These are phyloP conservation scores for Phortica okadai DNA, from an alignment of 2,888 invertebrate species.

Conservation along the genomic window DNA sequence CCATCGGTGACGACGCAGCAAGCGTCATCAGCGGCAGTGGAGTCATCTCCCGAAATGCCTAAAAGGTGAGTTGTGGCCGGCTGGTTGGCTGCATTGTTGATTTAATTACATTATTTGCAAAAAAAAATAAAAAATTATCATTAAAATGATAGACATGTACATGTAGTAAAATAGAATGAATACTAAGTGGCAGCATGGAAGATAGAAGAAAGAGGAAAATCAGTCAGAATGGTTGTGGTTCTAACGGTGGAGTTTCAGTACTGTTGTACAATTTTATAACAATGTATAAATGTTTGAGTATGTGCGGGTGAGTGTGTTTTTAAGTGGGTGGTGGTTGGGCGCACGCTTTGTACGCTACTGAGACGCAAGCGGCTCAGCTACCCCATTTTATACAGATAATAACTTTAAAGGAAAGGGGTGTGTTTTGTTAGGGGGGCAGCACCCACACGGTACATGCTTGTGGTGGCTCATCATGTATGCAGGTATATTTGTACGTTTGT, in stretches of 20 bases:
- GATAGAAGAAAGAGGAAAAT: not conserved
- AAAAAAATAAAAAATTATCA: not conserved
- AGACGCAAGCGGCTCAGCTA: not conserved
- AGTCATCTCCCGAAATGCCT: slow-evolving; percentile 76
- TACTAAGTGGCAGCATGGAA: not conserved
- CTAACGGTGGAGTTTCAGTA: not conserved
- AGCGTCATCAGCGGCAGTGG: slow-evolving; percentile 63
- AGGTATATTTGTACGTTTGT: not conserved
- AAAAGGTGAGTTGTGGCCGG: slow-evolving; percentile 71
- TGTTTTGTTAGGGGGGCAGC: not conserved
- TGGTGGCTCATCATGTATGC: not conserved
- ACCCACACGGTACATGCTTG: not conserved
- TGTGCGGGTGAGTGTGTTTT: slow-evolving; percentile 15
- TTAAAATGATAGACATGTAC: not conserved
- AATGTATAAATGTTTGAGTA: slow-evolving; percentile 35
- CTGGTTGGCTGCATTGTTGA: no score
- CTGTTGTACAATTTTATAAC: not conserved
- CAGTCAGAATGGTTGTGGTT: not conserved
- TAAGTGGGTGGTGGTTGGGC: slow-evolving; percentile 22
- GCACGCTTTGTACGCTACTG: slow-evolving; percentile 27
- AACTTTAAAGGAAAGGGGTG: not conserved
- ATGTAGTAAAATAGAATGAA: not conserved
- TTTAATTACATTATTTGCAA: not conserved
- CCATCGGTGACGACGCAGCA: slow-evolving; percentile 34
- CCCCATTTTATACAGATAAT: not conserved